phyloP scores from a whole-genome alignment of 2,888 invertebrate species.

The Dolichopus griseipennis region DNA sequence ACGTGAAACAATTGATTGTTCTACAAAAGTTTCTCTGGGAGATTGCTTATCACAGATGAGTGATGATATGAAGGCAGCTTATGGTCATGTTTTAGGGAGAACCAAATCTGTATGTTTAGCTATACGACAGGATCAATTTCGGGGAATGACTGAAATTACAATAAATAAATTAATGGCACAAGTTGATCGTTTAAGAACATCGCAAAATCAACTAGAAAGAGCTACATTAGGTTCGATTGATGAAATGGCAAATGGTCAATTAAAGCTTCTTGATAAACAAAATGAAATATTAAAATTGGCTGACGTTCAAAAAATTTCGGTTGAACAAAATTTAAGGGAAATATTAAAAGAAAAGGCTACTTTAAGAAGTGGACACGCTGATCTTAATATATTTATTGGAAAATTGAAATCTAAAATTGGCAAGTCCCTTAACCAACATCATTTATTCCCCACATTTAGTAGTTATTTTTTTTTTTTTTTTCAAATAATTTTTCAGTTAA shows the following conservation, averaged over 20 bases:
- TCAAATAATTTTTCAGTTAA: neutral
- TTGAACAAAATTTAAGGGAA: conserved; percentile 45
- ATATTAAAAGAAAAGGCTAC: conserved; percentile 52
- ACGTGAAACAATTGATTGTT: conserved; percentile 51
- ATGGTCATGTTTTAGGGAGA: conserved; percentile 57
- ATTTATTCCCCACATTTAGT: neutral
- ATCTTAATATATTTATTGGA: conserved; percentile 46
- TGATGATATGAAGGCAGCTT: conserved; percentile 59
- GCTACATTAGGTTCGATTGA: conserved; percentile 43
- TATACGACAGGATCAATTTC: conserved; percentile 55
- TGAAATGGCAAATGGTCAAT: conserved; percentile 43
- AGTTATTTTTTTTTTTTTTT: too few relatives aligned
- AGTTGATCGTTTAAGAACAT: conserved; percentile 38
- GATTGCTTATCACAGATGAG: conserved; percentile 56
- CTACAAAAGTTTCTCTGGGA: conserved; percentile 46
- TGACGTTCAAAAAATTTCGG: conserved; percentile 14
- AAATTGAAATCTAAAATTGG: conserved; percentile 48
- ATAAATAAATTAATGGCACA: conserved; percentile 51
- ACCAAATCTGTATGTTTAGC: conserved; percentile 60
- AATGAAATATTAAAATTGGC: conserved; percentile 26
- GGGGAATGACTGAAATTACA: conserved; percentile 54
- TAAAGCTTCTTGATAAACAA: conserved; percentile 47
- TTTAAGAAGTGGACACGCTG: conserved; percentile 50
- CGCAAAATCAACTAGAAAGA: conserved; percentile 44
- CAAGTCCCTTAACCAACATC: conserved; percentile 10